Base-by-base conservation (phyloP, 2,797 vertebrate species). In the Coccyzus lansbergi region DNA sequence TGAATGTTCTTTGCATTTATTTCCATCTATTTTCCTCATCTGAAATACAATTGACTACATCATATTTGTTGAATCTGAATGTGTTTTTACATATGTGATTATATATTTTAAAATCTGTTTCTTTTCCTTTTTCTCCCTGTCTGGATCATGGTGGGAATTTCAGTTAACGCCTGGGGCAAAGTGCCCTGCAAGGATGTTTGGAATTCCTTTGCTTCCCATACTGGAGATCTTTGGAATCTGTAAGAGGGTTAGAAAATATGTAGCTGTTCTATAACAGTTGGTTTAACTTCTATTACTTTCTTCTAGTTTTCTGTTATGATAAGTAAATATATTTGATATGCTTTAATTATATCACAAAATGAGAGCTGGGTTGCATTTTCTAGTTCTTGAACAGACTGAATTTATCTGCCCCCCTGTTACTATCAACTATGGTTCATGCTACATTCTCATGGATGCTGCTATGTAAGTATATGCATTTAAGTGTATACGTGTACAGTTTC, bases 121-220 rank as follows among this genome's bases (percentile, higher is more conserved):
- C 74, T 80, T 88, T 83, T 90, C 52, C 71, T 69, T 71, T 64
- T 86, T 91, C 46, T 87, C 78, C 86, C 44, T 95, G 33, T 62
- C 94, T 77, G 69, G 83, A 72, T 83, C 68, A 28, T 51, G 36
- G 88, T 96, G 90, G 94, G 92, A 95, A 97, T 97, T 97, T 96
- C 83, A 83, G 90, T 96, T 94, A 94, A 89, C 92, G 94, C 94
- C 96, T 97, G 92, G 19, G 78, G 93, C 90, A 92, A 94, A 96
- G 89, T 82, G 87, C 92, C 88, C 86, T 88, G 83, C 71, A 95
- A 96, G 68, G 92, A 97, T 97, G 95, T 86, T 84, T 96, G 89
- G 90, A 97, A 97, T 97, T 97, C 96, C 78, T 97, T 97, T 96
- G 81, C 90, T 96, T 46, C 63, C 69, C 79, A 55, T 83, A 93